phyloP scores from a whole-genome alignment of 2,797 vertebrate species.

The Eulemur rubriventer region DNA sequence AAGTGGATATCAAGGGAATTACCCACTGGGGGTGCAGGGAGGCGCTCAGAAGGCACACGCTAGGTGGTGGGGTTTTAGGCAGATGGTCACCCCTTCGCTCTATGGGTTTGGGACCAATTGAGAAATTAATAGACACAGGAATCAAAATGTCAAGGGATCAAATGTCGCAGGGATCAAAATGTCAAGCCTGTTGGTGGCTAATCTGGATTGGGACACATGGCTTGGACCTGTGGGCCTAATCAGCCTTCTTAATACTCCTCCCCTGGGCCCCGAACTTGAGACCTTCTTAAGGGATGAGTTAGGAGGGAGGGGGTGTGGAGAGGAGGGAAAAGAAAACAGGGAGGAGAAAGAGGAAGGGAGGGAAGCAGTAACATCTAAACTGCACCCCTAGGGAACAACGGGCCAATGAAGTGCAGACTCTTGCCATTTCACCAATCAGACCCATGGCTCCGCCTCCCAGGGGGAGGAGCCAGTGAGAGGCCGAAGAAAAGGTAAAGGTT shows the following conservation, averaged over 20 bases:
- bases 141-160: background rate
- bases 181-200: background rate
- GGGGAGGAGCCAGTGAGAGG: background rate
- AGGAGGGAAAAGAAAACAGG: background rate
- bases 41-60: background rate
- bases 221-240: background rate
- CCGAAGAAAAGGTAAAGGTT: background rate
- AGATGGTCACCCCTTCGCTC: background rate
- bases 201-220: background rate
- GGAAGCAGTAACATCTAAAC: background rate
- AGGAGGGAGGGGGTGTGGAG: background rate
- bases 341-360: background rate
- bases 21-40: background rate
- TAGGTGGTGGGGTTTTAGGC: background rate
- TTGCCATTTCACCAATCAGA: background rate
- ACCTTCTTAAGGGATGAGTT: background rate
- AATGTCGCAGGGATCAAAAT: background rate
- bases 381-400: background rate
- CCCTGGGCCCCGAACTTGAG: background rate
- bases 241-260: background rate
- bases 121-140: slow-evolving; percentile 31
- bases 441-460: background rate
- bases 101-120: background rate
- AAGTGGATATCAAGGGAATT: background rate
- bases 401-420: background rate